phyloP scores from a whole-genome alignment of 2,888 invertebrate genomes.

The Eueremaeus valkanovi region DNA sequence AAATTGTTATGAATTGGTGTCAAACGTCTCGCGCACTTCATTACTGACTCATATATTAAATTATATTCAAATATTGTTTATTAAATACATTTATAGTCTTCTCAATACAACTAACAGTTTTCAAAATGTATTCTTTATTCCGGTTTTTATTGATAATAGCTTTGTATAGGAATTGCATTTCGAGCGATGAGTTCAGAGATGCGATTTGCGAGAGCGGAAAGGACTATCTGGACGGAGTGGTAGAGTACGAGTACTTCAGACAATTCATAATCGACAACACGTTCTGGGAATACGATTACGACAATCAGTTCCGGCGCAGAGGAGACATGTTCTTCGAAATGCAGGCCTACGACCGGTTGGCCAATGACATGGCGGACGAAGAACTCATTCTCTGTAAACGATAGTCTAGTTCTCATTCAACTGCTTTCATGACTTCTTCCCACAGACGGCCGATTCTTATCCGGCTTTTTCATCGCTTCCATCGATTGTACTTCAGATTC shows the following conservation, averaged over 20 bases:
- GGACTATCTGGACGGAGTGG: not conserved
- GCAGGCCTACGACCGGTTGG: not conserved
- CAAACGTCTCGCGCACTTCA: no score
- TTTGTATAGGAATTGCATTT: no score
- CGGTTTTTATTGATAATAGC: no score
- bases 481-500: not conserved
- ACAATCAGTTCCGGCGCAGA: not conserved
- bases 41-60: no score
- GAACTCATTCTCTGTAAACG: no score
- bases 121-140: no score
- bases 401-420: not conserved
- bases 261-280: not conserved
- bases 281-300: not conserved
- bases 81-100: no score
- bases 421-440: not conserved
- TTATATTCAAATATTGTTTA: no score
- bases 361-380: not conserved
- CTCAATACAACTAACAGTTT: no score
- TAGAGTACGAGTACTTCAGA: not conserved
- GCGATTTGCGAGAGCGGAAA: not conserved
- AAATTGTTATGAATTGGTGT: no score
- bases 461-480: not conserved
- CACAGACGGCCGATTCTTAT: not conserved
- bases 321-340: not conserved
- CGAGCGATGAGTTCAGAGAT: no score